Percentiles rank a stretch among this genome's conserved stretches.
Evolutionary conservation across 2,113 vertebrate genomes (phyloP).

Genomic region (Hoplias malabaricus): DNA sequence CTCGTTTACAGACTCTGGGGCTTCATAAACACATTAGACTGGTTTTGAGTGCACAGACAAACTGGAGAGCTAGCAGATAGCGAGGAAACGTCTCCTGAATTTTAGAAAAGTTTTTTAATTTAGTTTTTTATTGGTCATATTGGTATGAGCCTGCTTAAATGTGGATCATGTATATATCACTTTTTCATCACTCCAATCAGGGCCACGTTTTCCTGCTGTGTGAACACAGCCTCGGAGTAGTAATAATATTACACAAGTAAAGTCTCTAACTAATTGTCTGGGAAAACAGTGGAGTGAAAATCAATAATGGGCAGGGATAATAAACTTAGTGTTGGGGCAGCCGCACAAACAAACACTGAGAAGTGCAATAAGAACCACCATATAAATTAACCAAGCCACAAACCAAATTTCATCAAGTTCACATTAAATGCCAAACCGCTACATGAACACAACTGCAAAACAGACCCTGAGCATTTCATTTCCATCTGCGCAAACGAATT

Average conservation of each 20-base stretch:
- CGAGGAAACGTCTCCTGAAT: too few species aligned
- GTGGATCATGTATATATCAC: too few species aligned
- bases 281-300: not conserved
- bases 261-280: conserved; percentile 24
- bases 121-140: too few species aligned
- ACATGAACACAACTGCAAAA: not conserved
- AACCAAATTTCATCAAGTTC: not conserved
- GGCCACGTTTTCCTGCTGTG: too few species aligned
- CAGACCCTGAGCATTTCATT: not conserved
- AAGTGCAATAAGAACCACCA: not conserved
- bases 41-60: too few species aligned
- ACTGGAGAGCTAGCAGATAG: too few species aligned
- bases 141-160: too few species aligned
- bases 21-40: too few species aligned
- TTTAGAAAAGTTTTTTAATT: too few species aligned
- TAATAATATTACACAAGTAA: conserved; percentile 32
- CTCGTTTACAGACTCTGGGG: too few species aligned
- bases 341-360: not conserved
- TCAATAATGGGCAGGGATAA: conserved; percentile 13
- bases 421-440: not conserved
- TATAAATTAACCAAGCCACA: not conserved
- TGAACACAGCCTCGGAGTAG: too few species aligned
- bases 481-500: not conserved
- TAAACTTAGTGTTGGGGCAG: not conserved
- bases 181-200: too few species aligned